Conservation (phyloP, 35 echinoderm and acorn worm genomes). For the Patiria miniata region DNA sequence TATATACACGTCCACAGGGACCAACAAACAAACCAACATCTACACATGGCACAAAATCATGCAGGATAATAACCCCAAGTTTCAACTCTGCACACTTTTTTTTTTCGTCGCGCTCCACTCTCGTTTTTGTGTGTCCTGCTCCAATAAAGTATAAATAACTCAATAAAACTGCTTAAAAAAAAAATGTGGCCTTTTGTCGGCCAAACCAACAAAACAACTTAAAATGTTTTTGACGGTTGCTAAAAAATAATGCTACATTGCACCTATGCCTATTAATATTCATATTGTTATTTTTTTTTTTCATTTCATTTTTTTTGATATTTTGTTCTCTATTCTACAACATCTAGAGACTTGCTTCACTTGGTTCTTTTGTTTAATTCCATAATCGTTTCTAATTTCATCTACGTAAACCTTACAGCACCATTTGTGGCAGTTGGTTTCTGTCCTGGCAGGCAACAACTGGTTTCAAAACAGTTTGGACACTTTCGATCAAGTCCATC, state of each 20-base stretch:
- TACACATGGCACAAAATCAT: constrained; percentile 15
- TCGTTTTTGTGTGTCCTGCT: not conserved
- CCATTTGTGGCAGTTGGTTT: constrained; percentile 2
- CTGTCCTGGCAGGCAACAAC: not conserved
- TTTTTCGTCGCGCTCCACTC: too few relatives aligned
- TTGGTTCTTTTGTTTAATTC: not conserved
- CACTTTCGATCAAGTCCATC: too few relatives aligned
- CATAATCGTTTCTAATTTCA: not conserved
- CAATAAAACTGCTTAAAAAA: not conserved
- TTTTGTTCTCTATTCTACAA: constrained; percentile 17
- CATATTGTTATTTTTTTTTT: not conserved
- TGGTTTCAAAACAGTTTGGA: too few relatives aligned
- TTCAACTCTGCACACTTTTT: not conserved
- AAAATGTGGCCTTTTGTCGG: not conserved
- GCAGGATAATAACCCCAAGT: constrained; percentile 14
- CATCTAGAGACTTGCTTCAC: constrained; percentile 15
- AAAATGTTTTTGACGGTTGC: not conserved
- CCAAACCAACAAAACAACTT: not conserved
- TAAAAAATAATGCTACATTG: not conserved
- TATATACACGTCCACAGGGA: not conserved
- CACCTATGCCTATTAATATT: constrained; percentile 13
- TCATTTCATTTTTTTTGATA: not conserved
- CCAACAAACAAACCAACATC: not conserved
- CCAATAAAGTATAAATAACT: constrained; percentile 9
- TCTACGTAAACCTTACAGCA: constrained; percentile 1